Conservation (phyloP, 1,140 invertebrate genomes). For the Belonocnema kinseyi region DNA sequence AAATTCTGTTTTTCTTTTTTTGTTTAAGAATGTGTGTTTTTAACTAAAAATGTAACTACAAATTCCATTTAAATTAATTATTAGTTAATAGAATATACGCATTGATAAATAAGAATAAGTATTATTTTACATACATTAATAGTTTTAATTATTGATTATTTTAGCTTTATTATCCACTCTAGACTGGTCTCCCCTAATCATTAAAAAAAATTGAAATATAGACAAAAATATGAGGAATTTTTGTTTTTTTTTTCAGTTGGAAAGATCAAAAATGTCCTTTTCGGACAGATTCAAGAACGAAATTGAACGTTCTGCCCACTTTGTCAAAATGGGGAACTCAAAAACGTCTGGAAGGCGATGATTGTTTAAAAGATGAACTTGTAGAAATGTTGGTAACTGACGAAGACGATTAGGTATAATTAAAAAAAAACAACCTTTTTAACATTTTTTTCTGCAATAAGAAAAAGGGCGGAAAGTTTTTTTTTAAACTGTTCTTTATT, state of each 20-base stretch:
- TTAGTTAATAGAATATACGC: too few species aligned
- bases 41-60: too few species aligned
- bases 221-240: constrained; percentile 16
- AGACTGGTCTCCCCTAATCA: too few species aligned
- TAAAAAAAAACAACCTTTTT: not conserved
- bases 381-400: constrained; percentile 82
- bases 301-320: constrained; percentile 84
- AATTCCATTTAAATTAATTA: too few species aligned
- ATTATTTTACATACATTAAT: too few species aligned
- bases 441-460: too few species aligned
- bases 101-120: too few species aligned
- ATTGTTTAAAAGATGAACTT: constrained; percentile 81
- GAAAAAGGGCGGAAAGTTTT: not conserved
- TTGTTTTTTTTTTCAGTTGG: constrained; percentile 78
- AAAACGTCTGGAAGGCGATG: constrained; percentile 83
- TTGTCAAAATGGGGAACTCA: constrained; percentile 83
- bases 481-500: not conserved
- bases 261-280: constrained; percentile 85
- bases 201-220: not conserved
- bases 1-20: too few species aligned
- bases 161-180: too few species aligned
- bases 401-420: constrained; percentile 64
- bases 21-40: too few species aligned
- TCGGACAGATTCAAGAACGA: constrained; percentile 80
- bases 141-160: too few species aligned